Evolutionary conservation across 2,888 invertebrate species (phyloP), one percentile per base, ranked within the genome.

Genomic region (Xestia c-nigrum): DNA sequence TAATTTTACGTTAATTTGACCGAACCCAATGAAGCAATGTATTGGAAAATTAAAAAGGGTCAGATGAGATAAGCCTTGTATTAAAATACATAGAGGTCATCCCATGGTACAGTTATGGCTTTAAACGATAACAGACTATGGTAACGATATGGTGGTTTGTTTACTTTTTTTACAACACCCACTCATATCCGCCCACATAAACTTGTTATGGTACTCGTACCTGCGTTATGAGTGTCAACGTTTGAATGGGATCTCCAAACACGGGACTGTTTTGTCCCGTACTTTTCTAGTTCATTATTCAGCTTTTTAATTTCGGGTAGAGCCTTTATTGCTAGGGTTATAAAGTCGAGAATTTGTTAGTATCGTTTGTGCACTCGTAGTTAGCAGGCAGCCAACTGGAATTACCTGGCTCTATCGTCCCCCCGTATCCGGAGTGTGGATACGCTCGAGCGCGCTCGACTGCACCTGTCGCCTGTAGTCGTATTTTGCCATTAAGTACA

Each of bases 1-100:
- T 84, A 89, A 89, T 91, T 91, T 90, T 88, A 89, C 89, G 87
- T 87, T 82, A 89, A 84, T 88, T 89, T 88, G 68, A 72, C 85
- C 82, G 87, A 83, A 89, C 80, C 82, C 82, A 94, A 90, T 90
- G 92, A 91, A 90, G 93, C 94, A 90, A 83, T 90, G 89, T 94
- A 90, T 88, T 92, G 94, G 93, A 95, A 95, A 93, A 93, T 93
- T 91, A 89, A 91, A 91, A 94, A 93, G 92, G 94, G 92, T 88
- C 89, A 89, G 85, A 76, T 84, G 84, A 85, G 87, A 86, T 85
- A 86, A 86, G 76, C 76, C 78, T 72, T 7, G 79, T 87, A 90
- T 91, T 92, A 92, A 91, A 91, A 92, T 87, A 87, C 68, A 86
- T 64, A 78, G 73, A 87, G 87, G 88, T 85, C 81, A 78, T 73